Evolutionary conservation across 1,140 invertebrate genomes (phyloP), one percentile per base, ranked within the genome.

Genomic region (Hirudo medicinalis): DNA sequence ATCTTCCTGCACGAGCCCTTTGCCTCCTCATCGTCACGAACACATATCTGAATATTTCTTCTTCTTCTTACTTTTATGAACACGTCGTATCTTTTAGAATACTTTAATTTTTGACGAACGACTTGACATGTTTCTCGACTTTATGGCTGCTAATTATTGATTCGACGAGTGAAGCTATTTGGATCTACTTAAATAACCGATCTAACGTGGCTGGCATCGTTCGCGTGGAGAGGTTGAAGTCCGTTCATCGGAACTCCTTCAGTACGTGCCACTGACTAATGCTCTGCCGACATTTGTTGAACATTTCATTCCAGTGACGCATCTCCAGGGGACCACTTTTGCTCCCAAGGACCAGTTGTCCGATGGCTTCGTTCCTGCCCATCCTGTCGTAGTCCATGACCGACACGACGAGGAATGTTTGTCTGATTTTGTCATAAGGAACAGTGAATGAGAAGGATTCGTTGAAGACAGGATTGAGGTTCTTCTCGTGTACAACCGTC

Each of bases 251-350:
- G 67, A 68, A 70, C 78, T 89, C 89, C 79, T 87, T 85, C 54
- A 92, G 82, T 0, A 88, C 84, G 79, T 91, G 91, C 90, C 90
- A 91, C 79, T 91, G 90, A 1, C 90, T 88, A 0, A 91, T 88
- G 1, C 89, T 89, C 79, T 90, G 88, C 49, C 90, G 84, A 25
- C 89, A 89, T 82, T 89, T 91, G 77, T 90, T 88, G 76, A 91
- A 78, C 90, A 91, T 92, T 80, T 91, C 89, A 67, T 90, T 84
- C 91, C 91, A 94, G 78, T 94, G 91, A 78, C 91, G 88, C 67
- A 89, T 86, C 22, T 91, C 91, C 54, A 89, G 86, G n/a, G 90
- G 89, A 71, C 90, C 90, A 76, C 89, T 87, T 67, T 85, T 86
- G 2, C 88, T 87, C 0, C 91, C 90, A 60, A 92, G 88, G 15